A percentile compares a stretch with the other conserved stretches of the same genome.
Evolutionary conservation across 64 coral and sea anemone species (phyloP).

Genomic region (Porites australiensis): DNA sequence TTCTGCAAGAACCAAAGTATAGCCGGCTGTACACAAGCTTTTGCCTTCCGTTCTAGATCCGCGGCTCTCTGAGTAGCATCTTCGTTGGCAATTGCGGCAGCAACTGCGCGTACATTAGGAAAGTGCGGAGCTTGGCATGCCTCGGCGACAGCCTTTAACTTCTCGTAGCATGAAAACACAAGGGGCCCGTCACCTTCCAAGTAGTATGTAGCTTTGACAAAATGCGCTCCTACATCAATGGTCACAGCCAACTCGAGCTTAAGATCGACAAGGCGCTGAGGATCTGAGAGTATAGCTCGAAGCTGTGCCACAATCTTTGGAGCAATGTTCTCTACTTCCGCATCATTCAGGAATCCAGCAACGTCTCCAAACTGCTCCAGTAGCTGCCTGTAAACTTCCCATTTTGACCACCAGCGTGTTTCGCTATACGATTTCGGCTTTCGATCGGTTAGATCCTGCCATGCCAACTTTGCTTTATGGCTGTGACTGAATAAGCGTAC

Average conservation of each 20-base stretch:
- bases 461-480: neutral
- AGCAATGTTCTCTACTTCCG: neutral
- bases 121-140: constrained; percentile 16
- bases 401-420: constrained; percentile 22
- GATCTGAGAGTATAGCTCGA: constrained; percentile 13
- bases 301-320: neutral
- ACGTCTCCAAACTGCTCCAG: constrained; percentile 8
- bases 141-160: constrained; percentile 4
- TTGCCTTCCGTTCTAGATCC: neutral
- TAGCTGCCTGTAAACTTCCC: constrained; percentile 7
- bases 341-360: neutral
- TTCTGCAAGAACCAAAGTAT: constrained; percentile 2
- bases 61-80: neutral
- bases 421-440: neutral
- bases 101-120: constrained; percentile 3
- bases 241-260: constrained; percentile 9
- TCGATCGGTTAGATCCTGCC: neutral
- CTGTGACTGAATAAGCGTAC: constrained; percentile 1
- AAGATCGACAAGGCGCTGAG: neutral
- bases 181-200: constrained; percentile 51
- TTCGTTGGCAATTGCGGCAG: constrained; percentile 12
- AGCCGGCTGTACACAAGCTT: constrained; percentile 16
- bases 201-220: neutral
- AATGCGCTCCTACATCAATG: constrained; percentile 3
- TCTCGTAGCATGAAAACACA: constrained; percentile 28